Base-by-base conservation (phyloP, 2,113 vertebrate genomes). In the Psittacus erithacus region DNA sequence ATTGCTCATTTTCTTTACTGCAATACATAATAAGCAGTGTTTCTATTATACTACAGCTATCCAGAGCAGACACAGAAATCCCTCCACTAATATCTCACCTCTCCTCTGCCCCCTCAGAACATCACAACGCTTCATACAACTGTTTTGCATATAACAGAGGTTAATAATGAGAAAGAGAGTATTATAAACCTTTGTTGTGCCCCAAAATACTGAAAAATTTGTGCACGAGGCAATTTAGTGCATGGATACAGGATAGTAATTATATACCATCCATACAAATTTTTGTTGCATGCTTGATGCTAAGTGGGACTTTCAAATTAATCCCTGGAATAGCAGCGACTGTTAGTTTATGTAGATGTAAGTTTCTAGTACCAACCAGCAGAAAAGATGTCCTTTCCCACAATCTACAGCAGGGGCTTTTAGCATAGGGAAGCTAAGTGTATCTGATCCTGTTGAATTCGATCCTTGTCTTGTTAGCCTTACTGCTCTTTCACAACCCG, bases 321-420 rank as follows among this genome's bases (percentile, higher is more conserved):
- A 57, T 28, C 17, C 44, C 38, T 49, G 71, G 25, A 92, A 29
- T 1, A 86, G 59, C 53, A 82, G 27, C 18, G 33, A 35, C n/a
- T 33, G 43, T 35, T 62, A 81, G 59, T 75, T 79, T 67, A 64
- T 18, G 19, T 1, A 82, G 38, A 28, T 18, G 49, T 31, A 62
- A 69, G 33, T 29, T 91, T 95, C 50, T 49, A 73, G 52, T 60
- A 98, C 99, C 98, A 86, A 99, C 99, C 99, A 99, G 97, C 99
- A 99, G 96, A 99, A 99, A 62, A 99, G 99, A 96, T 99, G 99
- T 77, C 99, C 99, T 97, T 99, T 99, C 27, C 99, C 99, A 97
- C 99, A 99, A 49, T 99, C 99, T 68, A 99, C 99, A 63, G 99
- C 99, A 73, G 99, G 99, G 18, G 99, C 99, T 94, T 98, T 98